Percentiles rank a stretch among this genome's conserved stretches.
phyloP scores from a whole-genome alignment of 2,113 vertebrate species.

The Notiomystis cincta region DNA sequence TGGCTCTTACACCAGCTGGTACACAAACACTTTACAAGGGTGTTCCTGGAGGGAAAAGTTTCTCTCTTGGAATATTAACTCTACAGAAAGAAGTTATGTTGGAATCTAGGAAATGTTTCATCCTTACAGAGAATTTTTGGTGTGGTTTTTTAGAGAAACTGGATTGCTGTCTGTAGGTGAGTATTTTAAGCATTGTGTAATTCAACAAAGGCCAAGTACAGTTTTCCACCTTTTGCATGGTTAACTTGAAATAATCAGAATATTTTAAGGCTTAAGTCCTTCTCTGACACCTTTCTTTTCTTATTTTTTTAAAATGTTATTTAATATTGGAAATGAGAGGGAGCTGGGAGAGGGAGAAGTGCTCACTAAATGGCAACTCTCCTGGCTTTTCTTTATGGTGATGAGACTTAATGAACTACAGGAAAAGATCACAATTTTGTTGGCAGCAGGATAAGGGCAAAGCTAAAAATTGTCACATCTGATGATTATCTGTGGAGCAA shows the following conservation, averaged over 20 bases:
- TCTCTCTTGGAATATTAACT: background rate
- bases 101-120: background rate
- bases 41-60: background rate
- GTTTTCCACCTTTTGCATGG: background rate
- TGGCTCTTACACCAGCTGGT: background rate
- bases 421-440: background rate
- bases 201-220: background rate
- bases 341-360: background rate
- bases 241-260: background rate
- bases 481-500: constrained; percentile 1
- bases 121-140: background rate
- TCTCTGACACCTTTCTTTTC: background rate
- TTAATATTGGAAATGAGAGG: background rate
- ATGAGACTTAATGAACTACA: constrained; percentile 5
- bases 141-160: background rate
- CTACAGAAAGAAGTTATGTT: background rate
- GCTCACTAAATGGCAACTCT: background rate
- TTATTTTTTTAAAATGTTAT: background rate
- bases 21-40: background rate
- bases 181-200: background rate
- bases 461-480: constrained; percentile 8
- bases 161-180: background rate
- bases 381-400: background rate
- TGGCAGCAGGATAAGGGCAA: constrained; percentile 16
- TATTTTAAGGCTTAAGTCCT: background rate